Conservation (phyloP, 2,113 vertebrate species). For the Calidris pygmaea region DNA sequence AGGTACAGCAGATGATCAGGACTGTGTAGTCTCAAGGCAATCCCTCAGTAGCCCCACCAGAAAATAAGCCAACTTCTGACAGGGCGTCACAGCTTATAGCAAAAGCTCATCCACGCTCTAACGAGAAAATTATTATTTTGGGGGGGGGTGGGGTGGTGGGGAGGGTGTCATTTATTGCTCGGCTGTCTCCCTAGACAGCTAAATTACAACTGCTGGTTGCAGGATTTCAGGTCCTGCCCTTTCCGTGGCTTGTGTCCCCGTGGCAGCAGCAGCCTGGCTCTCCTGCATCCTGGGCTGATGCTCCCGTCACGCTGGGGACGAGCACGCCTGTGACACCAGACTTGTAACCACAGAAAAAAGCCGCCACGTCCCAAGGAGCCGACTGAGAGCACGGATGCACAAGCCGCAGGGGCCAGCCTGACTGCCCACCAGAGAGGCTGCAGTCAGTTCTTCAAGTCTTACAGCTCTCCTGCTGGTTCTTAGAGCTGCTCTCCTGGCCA, state of each 20-base stretch:
- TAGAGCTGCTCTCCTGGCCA: not conserved
- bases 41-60: not conserved
- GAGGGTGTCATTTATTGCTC: not conserved
- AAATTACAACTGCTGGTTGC: not conserved
- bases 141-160: not conserved
- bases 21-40: not conserved
- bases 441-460: not conserved
- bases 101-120: not conserved
- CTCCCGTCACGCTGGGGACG: accelerated
- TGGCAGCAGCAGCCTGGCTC: accelerated
- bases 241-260: too few species aligned
- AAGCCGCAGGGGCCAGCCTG: not conserved
- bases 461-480: not conserved
- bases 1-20: not conserved
- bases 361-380: not conserved
- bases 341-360: not conserved
- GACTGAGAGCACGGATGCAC: not conserved
- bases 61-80: not conserved
- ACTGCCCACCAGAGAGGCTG: not conserved
- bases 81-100: not conserved
- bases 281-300: not conserved
- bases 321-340: not conserved
- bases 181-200: not conserved
- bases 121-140: not conserved
- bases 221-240: not conserved